These are phyloP conservation scores for Rhinogobius similis DNA, from an alignment of 2,113 vertebrate genomes.

Conservation along the genomic window DNA sequence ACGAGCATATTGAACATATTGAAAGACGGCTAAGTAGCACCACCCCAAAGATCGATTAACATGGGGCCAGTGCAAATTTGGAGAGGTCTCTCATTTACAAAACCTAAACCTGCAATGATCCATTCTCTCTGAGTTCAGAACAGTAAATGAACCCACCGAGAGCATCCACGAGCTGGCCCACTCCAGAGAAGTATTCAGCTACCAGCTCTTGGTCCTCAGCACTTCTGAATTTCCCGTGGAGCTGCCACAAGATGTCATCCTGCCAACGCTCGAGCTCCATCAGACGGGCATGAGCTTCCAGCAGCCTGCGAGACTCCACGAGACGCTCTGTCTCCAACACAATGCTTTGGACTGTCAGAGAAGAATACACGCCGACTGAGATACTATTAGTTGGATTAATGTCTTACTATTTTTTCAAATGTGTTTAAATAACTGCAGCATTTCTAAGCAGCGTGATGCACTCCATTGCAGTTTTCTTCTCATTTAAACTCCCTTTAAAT, in stretches of 20 bases:
- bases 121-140: background rate
- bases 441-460: no score
- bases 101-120: no score
- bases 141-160: slow-evolving; percentile 74
- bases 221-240: slow-evolving; percentile 64
- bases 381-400: no score
- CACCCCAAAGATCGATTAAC: no score
- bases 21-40: no score
- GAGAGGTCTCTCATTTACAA: no score
- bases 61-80: no score
- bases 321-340: slow-evolving; percentile 84
- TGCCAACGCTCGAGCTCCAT: slow-evolving; percentile 88
- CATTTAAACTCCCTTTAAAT: no score
- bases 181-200: slow-evolving; percentile 83
- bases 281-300: slow-evolving; percentile 88
- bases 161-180: slow-evolving; percentile 83
- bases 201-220: slow-evolving; percentile 75
- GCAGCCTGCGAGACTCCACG: slow-evolving; percentile 81
- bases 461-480: no score
- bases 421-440: no score
- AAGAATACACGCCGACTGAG: background rate
- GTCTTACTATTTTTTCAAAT: no score
- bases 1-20: no score
- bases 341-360: slow-evolving; percentile 80
- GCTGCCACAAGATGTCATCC: slow-evolving; percentile 84